These are phyloP conservation scores for Melanotaenia trifasciata DNA, from an alignment of 2,797 vertebrate genomes.

Conservation along the genomic window DNA sequence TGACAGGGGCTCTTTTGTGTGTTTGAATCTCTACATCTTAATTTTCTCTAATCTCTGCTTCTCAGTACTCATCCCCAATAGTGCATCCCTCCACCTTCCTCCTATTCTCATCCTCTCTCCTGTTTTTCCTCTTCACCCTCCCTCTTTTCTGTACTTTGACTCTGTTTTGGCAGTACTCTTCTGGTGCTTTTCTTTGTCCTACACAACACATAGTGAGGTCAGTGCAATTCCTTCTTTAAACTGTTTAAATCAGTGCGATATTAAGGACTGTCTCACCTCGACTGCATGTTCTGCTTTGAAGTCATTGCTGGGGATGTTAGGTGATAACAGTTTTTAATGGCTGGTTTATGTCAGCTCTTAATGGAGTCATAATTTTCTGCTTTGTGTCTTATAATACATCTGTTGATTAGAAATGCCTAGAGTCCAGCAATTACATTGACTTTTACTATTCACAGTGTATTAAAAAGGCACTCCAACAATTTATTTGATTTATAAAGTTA, in stretches of 20 bases:
- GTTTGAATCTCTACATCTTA: slow-evolving; percentile 51
- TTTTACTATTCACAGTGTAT: neutral
- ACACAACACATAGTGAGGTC: slow-evolving; percentile 26
- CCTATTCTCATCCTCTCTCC: neutral
- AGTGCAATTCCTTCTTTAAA: slow-evolving; percentile 15
- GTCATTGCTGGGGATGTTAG: slow-evolving; percentile 14
- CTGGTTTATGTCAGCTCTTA: slow-evolving; percentile 10
- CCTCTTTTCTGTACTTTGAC: slow-evolving; percentile 21
- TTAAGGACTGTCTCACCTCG: slow-evolving; percentile 27
- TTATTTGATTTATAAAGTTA: neutral
- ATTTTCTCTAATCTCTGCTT: slow-evolving; percentile 47
- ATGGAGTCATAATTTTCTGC: slow-evolving; percentile 13
- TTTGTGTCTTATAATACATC: neutral
- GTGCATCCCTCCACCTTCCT: slow-evolving; percentile 8
- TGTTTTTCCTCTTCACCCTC: slow-evolving; percentile 10
- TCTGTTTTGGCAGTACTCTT: slow-evolving; percentile 24
- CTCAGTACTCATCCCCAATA: slow-evolving; percentile 12
- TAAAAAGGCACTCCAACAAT: slow-evolving; percentile 8
- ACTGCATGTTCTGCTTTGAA: slow-evolving; percentile 16
- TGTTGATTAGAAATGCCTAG: neutral
- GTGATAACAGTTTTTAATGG: neutral
- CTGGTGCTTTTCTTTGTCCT: slow-evolving; percentile 33
- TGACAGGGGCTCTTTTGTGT: slow-evolving; percentile 52
- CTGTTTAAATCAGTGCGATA: slow-evolving; percentile 55
- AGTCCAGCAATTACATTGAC: slow-evolving; percentile 2